These are phyloP conservation scores for Thripadectes ignobilis DNA, from an alignment of 2,797 vertebrate genomes.

Conservation along the genomic window DNA sequence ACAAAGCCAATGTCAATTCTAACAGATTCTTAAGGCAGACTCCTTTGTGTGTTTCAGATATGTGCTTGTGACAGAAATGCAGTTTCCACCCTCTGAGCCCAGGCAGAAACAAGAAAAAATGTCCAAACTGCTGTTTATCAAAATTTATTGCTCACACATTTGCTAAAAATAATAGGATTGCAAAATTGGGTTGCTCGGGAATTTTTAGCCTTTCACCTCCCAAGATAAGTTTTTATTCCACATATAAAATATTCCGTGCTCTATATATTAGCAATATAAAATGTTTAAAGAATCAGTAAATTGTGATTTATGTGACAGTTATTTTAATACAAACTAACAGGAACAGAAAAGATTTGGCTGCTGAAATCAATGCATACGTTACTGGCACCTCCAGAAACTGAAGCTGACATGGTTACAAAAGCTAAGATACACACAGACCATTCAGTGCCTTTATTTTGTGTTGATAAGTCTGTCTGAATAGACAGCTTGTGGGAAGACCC, in stretches of 20 bases:
- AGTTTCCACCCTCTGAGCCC: not conserved
- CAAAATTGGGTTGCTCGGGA: not conserved
- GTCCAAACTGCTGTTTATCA: not conserved
- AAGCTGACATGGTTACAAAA: not conserved
- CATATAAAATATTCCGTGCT: not conserved
- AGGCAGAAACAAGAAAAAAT: not conserved
- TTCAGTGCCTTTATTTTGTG: not conserved
- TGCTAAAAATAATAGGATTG: not conserved
- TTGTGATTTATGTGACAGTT: not conserved
- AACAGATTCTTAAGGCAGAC: not conserved
- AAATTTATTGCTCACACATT: not conserved
- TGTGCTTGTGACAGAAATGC: not conserved
- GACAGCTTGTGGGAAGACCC: not conserved
- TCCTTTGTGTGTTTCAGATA: not conserved
- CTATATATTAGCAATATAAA: not conserved
- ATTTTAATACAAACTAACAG: not conserved
- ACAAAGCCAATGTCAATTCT: not conserved
- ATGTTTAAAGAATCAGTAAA: not conserved
- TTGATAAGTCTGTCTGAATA: not conserved
- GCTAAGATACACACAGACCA: no score
- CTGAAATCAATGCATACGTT: not conserved
- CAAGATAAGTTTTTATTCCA: not conserved
- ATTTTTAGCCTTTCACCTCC: not conserved
- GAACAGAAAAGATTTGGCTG: not conserved
- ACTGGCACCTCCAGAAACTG: not conserved